A percentile compares a stretch with the other conserved stretches of the same genome.
phyloP scores from a whole-genome alignment of 2,113 vertebrate genomes.

The Macrotus californicus region DNA sequence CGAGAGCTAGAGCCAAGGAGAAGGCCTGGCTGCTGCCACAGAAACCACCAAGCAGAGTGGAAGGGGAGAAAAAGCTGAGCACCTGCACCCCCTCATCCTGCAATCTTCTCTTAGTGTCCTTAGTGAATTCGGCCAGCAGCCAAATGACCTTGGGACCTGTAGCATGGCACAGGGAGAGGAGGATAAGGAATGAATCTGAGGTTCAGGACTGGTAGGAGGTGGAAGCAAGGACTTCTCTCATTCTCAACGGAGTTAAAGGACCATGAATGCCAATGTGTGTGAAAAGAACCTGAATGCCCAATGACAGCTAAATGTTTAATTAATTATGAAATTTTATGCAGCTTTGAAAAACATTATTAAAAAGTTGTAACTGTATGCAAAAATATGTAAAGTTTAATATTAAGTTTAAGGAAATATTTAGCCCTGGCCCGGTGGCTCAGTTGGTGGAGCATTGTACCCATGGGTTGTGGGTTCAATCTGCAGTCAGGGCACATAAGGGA shows the following conservation, averaged over 20 bases:
- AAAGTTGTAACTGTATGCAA: neutral
- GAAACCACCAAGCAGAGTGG: neutral
- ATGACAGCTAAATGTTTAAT: neutral
- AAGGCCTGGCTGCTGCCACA: neutral
- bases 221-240: neutral
- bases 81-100: neutral
- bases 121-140: neutral
- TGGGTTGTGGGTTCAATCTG: no score
- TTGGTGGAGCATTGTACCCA: no score
- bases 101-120: neutral
- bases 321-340: neutral
- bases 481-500: no score
- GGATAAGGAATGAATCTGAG: neutral
- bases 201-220: no score
- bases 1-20: neutral
- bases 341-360: neutral
- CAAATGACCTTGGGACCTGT: neutral
- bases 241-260: neutral
- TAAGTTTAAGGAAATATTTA: neutral
- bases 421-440: no score
- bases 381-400: neutral
- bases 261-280: neutral
- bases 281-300: neutral
- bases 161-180: neutral
- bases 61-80: neutral